A percentile compares a stretch with the other conserved stretches of the same genome.
Conservation (phyloP, 2,797 vertebrate genomes). For the Tarsius wallacei region DNA sequence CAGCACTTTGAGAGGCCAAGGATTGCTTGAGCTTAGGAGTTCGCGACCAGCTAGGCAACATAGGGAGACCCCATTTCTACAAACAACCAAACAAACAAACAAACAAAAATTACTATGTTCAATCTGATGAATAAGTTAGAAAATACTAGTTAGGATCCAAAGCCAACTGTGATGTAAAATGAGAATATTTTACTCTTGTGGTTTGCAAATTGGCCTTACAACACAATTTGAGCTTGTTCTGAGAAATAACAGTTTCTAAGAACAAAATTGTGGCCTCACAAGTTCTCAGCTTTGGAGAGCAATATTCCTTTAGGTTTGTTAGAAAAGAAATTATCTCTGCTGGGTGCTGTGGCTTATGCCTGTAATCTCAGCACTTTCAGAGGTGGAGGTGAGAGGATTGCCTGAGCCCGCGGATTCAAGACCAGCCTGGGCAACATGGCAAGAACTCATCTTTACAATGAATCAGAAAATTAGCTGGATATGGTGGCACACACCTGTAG, state of each 20-base stretch:
- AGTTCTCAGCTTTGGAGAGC: not conserved
- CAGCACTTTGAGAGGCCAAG: not conserved
- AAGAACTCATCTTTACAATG: too few species aligned
- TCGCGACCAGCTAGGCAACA: too few species aligned
- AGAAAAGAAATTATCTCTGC: not conserved
- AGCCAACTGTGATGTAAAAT: not conserved
- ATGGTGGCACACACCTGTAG: too few species aligned
- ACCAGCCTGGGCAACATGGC: too few species aligned
- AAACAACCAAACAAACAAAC: not conserved
- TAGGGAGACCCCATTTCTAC: not conserved
- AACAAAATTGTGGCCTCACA: conserved; percentile 39
- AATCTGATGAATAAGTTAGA: conserved; percentile 29
- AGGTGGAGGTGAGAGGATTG: too few species aligned
- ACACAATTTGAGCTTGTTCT: conserved; percentile 39
- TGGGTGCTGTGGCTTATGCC: too few species aligned
- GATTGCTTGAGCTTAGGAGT: not conserved
- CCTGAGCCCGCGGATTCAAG: too few species aligned
- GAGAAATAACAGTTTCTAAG: not conserved
- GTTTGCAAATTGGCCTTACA: conserved; percentile 31
- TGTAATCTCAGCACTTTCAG: too few species aligned
- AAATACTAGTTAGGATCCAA: conserved; percentile 1
- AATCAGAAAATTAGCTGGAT: too few species aligned
- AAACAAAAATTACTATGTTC: not conserved
- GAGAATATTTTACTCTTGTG: conserved; percentile 19
- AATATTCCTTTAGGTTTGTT: not conserved